A percentile compares a stretch with the other conserved stretches of the same genome.
Conservation (phyloP, 2,113 vertebrate species). For the Platycercus adscitus region DNA sequence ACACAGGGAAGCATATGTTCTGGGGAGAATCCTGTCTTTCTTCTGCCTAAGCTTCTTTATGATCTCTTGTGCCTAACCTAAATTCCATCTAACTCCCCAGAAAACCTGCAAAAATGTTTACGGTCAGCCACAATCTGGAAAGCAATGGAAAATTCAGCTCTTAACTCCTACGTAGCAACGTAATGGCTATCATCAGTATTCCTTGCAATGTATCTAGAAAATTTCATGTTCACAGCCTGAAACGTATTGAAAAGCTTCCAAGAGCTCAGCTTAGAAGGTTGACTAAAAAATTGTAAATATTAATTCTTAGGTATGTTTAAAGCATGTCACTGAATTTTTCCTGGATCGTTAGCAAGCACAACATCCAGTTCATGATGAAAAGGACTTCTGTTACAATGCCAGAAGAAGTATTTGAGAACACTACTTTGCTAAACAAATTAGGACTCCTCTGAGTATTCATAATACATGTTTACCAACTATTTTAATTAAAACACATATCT, state of each 20-base stretch:
- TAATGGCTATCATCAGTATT: not conserved
- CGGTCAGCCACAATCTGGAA: not conserved
- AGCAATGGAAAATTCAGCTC: not conserved
- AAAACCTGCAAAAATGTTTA: not conserved
- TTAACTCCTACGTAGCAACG: not conserved
- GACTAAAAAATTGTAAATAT: not conserved
- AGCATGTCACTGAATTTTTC: not conserved
- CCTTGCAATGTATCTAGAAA: not conserved
- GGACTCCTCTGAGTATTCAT: not conserved
- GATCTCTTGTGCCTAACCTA: not conserved
- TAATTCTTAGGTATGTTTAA: not conserved
- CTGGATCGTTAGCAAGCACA: not conserved
- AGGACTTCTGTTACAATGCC: not conserved
- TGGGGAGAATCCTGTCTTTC: not conserved
- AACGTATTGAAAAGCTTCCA: not conserved
- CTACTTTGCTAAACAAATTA: not conserved
- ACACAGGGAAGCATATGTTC: not conserved
- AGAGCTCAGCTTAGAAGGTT: not conserved
- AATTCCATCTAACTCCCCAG: not conserved
- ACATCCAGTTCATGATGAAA: not conserved
- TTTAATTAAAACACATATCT: slow-evolving; percentile 8
- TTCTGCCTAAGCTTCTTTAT: not conserved
- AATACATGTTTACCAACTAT: not conserved
- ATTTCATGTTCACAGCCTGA: not conserved
- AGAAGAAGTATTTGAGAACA: not conserved